A percentile compares a stretch with the other conserved stretches of the same genome.
Conservation (phyloP, 2,888 invertebrate species). For the Eristalis tenax region DNA sequence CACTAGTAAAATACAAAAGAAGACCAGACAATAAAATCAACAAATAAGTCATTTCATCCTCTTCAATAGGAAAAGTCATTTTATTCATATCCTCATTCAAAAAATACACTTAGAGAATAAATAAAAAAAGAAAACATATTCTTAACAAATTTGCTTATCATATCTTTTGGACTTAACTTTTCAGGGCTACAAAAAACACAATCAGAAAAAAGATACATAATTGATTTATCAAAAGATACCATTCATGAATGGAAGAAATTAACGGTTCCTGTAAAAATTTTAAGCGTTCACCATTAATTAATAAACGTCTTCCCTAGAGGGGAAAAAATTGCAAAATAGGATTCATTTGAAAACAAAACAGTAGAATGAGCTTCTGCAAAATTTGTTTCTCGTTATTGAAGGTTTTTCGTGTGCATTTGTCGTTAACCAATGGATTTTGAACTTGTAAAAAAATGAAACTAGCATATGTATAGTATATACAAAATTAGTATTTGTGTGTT, state of each 20-base stretch:
- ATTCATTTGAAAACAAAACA: neutral
- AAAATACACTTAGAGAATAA: conserved; percentile 32
- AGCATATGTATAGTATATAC: conserved; percentile 60
- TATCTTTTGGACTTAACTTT: neutral
- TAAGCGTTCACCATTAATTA: conserved; percentile 11
- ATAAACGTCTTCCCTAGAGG: neutral
- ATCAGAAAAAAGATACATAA: neutral
- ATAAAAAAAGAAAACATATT: conserved; percentile 10
- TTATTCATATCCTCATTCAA: conserved; percentile 45
- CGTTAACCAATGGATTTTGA: conserved; percentile 29
- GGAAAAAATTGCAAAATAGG: conserved; percentile 46
- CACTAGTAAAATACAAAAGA: neutral
- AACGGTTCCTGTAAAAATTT: neutral
- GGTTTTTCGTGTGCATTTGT: conserved; percentile 56
- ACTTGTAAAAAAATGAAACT: conserved; percentile 25
- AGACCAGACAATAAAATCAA: neutral
- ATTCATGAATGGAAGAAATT: neutral
- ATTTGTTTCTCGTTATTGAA: conserved; percentile 24
- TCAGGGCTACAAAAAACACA: neutral
- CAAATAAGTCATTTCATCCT: neutral
- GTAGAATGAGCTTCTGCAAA: conserved; percentile 42
- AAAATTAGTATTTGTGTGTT: conserved; percentile 32
- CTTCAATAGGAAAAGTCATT: conserved; percentile 28
- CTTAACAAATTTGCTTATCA: conserved; percentile 3
- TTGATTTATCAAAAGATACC: conserved; percentile 1